Percentiles rank a stretch among this genome's conserved stretches.
Evolutionary conservation across 2,113 vertebrate species (phyloP).

Genomic region (Euleptes europaea): DNA sequence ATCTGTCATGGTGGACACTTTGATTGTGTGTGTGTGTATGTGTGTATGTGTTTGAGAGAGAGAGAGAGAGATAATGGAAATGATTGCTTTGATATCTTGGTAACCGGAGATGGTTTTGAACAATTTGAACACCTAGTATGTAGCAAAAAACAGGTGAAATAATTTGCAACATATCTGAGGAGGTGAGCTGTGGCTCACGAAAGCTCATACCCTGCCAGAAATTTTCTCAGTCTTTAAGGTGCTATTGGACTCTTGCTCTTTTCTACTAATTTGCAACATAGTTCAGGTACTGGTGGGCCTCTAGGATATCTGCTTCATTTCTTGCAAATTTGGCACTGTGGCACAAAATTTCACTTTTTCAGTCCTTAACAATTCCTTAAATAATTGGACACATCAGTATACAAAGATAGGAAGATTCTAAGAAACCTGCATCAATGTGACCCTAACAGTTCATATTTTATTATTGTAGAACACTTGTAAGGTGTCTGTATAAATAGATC

Average conservation of each 20-base stretch:
- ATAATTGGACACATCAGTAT: neutral
- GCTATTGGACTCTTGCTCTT: no score
- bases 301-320: conserved; percentile 9
- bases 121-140: conserved; percentile 31
- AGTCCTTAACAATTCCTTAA: conserved; percentile 14
- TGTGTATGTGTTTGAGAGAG: no score
- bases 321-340: neutral
- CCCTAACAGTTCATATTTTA: neutral
- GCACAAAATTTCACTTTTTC: conserved; percentile 5
- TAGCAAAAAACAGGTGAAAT: conserved; percentile 39
- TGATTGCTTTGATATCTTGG: neutral
- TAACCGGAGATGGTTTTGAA: conserved; percentile 38
- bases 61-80: conserved; percentile 23
- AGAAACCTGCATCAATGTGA: neutral
- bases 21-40: neutral
- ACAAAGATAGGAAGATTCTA: neutral
- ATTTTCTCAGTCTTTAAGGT: no score
- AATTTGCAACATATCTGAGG: no score
- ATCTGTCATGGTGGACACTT: neutral
- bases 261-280: conserved; percentile 22
- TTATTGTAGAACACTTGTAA: neutral
- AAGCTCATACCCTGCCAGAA: no score
- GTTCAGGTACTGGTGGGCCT: conserved; percentile 41
- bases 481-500: neutral
- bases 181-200: no score